A percentile compares a stretch with the other conserved stretches of the same genome.
These are phyloP conservation scores for Galaxias olidus DNA, from an alignment of 2,797 vertebrate genomes.

Conservation along the genomic window DNA sequence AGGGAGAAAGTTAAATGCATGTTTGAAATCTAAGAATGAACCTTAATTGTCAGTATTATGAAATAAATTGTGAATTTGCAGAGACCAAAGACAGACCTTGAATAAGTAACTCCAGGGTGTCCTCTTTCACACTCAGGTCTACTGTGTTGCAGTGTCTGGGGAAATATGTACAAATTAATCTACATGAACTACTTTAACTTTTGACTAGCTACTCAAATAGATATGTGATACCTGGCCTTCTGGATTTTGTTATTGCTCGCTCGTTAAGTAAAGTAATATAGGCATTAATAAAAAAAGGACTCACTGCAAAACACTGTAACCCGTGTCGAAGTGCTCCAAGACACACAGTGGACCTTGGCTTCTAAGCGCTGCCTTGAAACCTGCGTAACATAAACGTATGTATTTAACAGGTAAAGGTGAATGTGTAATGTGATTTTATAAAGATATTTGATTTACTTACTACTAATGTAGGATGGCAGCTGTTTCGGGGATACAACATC, in stretches of 20 bases:
- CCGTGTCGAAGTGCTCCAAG: constrained; percentile 87
- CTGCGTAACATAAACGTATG: constrained; percentile 54
- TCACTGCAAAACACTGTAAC: constrained; percentile 91
- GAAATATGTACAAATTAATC: constrained; percentile 2
- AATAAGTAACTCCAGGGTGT: constrained; percentile 84
- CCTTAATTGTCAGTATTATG: neutral
- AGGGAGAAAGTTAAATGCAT: neutral
- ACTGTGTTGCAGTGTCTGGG: constrained; percentile 80
- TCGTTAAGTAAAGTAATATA: too few relatives aligned
- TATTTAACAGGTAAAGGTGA: neutral
- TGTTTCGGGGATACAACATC: constrained; percentile 80
- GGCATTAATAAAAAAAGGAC: constrained; percentile 63
- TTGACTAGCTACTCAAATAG: too few relatives aligned
- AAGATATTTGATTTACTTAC: constrained; percentile 64
- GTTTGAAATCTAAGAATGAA: neutral
- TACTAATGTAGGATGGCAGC: constrained; percentile 70
- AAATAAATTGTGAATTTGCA: too few relatives aligned
- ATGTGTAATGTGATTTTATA: neutral
- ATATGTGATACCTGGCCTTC: too few relatives aligned
- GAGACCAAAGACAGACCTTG: constrained; percentile 75
- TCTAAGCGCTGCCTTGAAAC: constrained; percentile 78
- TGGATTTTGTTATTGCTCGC: too few relatives aligned
- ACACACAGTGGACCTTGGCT: constrained; percentile 82
- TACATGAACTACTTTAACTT: too few relatives aligned
- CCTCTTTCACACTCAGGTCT: constrained; percentile 81